phyloP scores from a whole-genome alignment of 2,113 vertebrate genomes.

The Phoenicopterus ruber region DNA sequence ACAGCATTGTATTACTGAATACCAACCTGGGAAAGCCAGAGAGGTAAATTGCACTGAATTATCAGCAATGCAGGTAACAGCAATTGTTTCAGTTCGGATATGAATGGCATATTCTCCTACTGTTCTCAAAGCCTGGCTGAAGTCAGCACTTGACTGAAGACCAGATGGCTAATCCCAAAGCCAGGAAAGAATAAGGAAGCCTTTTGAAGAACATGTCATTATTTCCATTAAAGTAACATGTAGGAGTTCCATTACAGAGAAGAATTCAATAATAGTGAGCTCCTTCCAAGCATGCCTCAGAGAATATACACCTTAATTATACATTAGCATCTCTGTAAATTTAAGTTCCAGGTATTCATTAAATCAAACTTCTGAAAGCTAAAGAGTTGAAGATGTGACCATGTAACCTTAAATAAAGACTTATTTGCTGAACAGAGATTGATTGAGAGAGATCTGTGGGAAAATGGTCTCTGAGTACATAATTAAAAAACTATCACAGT shows the following conservation, averaged over 20 bases:
- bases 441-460: background rate
- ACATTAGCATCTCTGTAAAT: background rate
- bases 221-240: background rate
- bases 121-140: background rate
- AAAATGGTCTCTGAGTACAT: background rate
- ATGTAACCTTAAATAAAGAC: background rate
- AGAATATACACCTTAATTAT: background rate
- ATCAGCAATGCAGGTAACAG: background rate
- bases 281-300: background rate
- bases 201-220: background rate
- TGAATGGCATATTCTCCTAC: background rate
- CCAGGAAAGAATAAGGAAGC: background rate
- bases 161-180: background rate
- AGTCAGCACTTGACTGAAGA: background rate
- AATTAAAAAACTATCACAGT: background rate
- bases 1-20: background rate
- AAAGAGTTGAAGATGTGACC: background rate
- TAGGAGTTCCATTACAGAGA: background rate
- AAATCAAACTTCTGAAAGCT: background rate
- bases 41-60: background rate
- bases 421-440: background rate
- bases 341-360: background rate
- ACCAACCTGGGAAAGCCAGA: background rate
- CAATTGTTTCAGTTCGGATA: background rate
- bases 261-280: background rate